These are phyloP conservation scores for Propithecus deckenii DNA, from an alignment of 2,797 vertebrate species.

Conservation along the genomic window DNA sequence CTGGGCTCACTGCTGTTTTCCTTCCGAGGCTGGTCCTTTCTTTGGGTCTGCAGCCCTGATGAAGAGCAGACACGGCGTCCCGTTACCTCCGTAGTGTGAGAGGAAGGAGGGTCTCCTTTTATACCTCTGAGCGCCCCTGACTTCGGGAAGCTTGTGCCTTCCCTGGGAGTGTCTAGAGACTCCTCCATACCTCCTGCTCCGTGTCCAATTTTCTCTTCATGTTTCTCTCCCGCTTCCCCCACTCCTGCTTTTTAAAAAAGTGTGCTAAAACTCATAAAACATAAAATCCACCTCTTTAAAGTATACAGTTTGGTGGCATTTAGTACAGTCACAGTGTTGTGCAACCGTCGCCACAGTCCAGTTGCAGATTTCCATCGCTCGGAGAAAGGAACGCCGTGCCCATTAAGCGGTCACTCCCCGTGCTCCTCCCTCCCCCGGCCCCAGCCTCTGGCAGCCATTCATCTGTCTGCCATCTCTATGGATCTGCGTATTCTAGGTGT, in stretches of 20 bases:
- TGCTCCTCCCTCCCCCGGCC: rapidly evolving
- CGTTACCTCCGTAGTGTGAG: not conserved
- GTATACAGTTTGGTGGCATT: not conserved
- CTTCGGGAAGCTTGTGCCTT: not conserved
- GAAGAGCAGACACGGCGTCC: not conserved
- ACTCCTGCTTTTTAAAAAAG: not conserved
- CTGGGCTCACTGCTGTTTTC: not conserved
- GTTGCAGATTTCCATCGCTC: not conserved
- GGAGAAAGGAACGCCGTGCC: not conserved
- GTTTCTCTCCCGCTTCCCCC: not conserved
- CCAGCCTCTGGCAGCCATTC: not conserved
- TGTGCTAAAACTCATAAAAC: not conserved
- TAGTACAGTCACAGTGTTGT: not conserved
- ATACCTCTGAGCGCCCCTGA: not conserved
- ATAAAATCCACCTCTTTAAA: not conserved
- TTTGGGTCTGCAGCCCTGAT: not conserved
- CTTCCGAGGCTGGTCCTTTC: not conserved
- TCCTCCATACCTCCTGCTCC: not conserved
- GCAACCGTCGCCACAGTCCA: not conserved
- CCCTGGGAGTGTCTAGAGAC: not conserved
- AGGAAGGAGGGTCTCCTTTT: not conserved
- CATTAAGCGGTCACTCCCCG: not conserved
- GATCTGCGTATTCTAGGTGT: not conserved
- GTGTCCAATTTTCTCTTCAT: not conserved
- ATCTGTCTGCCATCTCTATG: not conserved